These are phyloP conservation scores for Pangasius larnaudii DNA, from an alignment of 2,797 vertebrate species.

Conservation along the genomic window DNA sequence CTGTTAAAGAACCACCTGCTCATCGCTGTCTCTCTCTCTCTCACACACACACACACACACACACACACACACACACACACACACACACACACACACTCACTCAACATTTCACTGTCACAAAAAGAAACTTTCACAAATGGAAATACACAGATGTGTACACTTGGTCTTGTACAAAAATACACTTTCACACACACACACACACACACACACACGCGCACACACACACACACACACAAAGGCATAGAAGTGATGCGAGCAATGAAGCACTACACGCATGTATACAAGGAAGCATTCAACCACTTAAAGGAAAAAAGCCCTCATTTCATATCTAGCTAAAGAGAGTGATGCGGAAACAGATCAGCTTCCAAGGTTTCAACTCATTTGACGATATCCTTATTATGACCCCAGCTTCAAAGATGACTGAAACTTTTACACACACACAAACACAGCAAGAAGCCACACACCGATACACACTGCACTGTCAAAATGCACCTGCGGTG, in stretches of 20 bases:
- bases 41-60: neutral
- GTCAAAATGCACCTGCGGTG: neutral
- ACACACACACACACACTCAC: slow-evolving; percentile 12
- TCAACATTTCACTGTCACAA: slow-evolving; percentile 20
- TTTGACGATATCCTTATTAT: neutral
- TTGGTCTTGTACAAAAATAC: neutral
- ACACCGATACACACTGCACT: neutral
- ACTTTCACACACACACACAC: neutral
- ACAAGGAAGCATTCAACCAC: neutral
- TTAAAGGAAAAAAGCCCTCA: neutral
- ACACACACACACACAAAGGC: neutral
- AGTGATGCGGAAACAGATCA: neutral
- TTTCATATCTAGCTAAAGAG: neutral
- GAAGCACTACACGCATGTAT: neutral
- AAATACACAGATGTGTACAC: slow-evolving; percentile 1
- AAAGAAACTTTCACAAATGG: slow-evolving; percentile 16
- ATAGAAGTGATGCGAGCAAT: neutral
- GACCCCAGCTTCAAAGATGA: neutral
- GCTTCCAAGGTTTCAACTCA: no score
- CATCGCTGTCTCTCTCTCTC: neutral
- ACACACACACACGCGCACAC: neutral
- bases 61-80: neutral
- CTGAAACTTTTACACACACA: neutral
- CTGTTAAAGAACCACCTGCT: slow-evolving; percentile 30
- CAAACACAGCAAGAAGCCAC: neutral